Conservation (phyloP, 2,113 vertebrate genomes). For the Pelecanus crispus region DNA sequence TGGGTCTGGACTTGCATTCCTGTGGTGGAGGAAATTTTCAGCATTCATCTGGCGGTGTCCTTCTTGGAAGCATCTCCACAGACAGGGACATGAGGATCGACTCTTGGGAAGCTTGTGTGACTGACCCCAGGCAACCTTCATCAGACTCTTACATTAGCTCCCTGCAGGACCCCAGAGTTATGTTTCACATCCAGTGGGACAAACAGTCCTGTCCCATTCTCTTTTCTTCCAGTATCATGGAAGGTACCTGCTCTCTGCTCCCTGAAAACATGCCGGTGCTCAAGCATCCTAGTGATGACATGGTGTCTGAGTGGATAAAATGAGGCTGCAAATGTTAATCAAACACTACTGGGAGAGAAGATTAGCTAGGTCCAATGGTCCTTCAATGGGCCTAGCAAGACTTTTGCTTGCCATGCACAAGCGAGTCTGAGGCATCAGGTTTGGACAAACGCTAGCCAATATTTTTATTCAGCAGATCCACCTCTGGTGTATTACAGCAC, state of each 20-base stretch:
- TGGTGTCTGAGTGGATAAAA: not conserved
- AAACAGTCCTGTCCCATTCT: not conserved
- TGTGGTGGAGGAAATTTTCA: not conserved
- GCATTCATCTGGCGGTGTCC: not conserved
- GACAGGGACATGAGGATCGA: rapidly evolving
- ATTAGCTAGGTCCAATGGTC: not conserved
- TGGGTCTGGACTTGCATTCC: not conserved
- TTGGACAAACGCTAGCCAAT: not conserved
- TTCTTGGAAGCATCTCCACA: not conserved
- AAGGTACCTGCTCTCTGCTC: not conserved
- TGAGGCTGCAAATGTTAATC: not conserved
- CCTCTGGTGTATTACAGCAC: not conserved
- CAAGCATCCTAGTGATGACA: not conserved
- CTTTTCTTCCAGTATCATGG: not conserved
- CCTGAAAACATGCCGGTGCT: not conserved
- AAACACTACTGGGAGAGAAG: not conserved
- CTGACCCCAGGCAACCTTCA: not conserved
- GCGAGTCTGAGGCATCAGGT: not conserved
- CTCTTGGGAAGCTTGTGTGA: not conserved
- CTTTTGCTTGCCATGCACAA: not conserved
- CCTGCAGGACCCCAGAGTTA: not conserved
- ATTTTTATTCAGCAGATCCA: not conserved
- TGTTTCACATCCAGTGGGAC: not conserved
- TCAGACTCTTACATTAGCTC: not conserved
- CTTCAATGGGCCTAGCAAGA: not conserved